A percentile compares a stretch with the other conserved stretches of the same genome.
Conservation (phyloP, 2,888 invertebrate genomes). For the Athrips mouffetella region DNA sequence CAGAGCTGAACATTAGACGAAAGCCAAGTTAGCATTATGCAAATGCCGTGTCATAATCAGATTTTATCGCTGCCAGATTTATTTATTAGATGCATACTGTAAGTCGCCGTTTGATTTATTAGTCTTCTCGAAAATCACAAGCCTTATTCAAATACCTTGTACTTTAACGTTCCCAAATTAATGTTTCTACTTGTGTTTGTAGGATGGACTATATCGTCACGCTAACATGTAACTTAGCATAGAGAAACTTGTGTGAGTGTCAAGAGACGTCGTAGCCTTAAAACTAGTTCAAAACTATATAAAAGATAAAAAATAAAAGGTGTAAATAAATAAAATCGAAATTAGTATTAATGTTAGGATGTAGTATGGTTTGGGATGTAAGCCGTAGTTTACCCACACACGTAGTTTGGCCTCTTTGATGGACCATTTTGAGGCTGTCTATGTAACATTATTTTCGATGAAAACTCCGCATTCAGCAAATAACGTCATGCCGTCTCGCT, state of each 20-base stretch:
- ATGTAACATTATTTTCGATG: no score
- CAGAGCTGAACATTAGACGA: no score
- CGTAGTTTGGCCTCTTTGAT: slow-evolving; percentile 38
- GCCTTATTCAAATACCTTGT: no score
- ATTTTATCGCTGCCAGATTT: no score
- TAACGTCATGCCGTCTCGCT: no score
- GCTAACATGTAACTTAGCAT: slow-evolving; percentile 56
- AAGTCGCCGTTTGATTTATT: no score
- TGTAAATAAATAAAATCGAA: slow-evolving; percentile 64
- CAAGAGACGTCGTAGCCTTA: slow-evolving; percentile 74
- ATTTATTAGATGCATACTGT: no score
- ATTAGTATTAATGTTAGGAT: slow-evolving; percentile 61
- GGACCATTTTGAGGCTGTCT: slow-evolving; percentile 37
- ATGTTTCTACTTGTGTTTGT: slow-evolving; percentile 41
- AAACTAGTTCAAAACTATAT: slow-evolving; percentile 77
- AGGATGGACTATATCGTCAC: slow-evolving; percentile 32
- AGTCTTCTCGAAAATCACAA: no score
- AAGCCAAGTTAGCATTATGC: no score
- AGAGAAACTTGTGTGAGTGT: slow-evolving; percentile 63
- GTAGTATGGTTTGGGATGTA: slow-evolving; percentile 57
- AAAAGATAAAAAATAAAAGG: slow-evolving; percentile 50
- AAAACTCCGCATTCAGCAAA: no score
- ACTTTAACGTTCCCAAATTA: slow-evolving; percentile 50
- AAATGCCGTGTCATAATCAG: no score
- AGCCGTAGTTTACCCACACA: slow-evolving; percentile 50